Conservation (phyloP, 2,888 invertebrate species). For the Erpobdella octoculata region DNA sequence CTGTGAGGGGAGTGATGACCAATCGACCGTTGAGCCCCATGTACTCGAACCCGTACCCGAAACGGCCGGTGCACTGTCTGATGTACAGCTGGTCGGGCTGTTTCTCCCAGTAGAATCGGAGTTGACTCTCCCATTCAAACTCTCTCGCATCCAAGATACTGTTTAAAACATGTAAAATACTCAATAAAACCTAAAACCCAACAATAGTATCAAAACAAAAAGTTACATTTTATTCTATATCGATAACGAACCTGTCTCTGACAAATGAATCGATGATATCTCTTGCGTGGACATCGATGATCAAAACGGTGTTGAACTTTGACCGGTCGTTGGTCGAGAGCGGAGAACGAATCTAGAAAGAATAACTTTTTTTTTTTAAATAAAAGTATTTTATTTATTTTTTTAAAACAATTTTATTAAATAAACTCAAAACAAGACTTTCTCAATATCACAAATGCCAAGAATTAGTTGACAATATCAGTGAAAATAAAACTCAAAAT, state of each 20-base stretch:
- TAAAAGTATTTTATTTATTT: too few species aligned
- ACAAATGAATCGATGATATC: constrained; percentile 73
- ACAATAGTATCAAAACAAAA: too few species aligned
- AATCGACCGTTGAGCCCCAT: constrained; percentile 85
- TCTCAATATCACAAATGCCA: too few species aligned
- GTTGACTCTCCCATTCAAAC: constrained; percentile 88
- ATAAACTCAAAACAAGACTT: too few species aligned
- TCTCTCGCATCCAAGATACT: constrained; percentile 75
- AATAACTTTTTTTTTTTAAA: too few species aligned
- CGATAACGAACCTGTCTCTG: constrained; percentile 51
- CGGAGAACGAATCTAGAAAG: constrained; percentile 59
- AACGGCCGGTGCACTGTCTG: constrained; percentile 71
- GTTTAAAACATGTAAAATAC: not conserved
- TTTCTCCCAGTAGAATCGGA: constrained; percentile 83
- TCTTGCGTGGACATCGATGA: constrained; percentile 82
- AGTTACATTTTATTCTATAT: too few species aligned
- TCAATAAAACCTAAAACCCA: too few species aligned
- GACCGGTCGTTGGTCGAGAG: constrained; percentile 71
- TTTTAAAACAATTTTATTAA: too few species aligned
- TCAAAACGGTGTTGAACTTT: constrained; percentile 79
- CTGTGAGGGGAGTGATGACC: constrained; percentile 84
- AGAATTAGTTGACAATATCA: not conserved
- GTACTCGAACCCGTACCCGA: constrained; percentile 88
- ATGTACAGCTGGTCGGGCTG: constrained; percentile 71
- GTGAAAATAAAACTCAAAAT: not conserved